Conservation (phyloP, 2,797 vertebrate species). For the Alectoris magna region DNA sequence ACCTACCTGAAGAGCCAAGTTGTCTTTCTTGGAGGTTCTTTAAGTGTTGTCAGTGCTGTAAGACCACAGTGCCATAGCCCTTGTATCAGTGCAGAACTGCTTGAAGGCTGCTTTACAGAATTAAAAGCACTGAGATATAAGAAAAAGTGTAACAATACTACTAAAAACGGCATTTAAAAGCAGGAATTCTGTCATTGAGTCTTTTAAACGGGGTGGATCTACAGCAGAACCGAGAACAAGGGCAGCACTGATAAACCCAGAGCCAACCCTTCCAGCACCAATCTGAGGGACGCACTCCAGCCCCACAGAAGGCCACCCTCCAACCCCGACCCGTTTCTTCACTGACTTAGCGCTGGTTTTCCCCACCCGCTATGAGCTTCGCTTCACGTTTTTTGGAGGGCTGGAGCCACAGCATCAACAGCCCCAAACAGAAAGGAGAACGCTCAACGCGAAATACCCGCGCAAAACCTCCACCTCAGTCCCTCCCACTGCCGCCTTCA, state of each 20-base stretch:
- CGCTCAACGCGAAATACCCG: too few species aligned
- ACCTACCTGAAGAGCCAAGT: background rate
- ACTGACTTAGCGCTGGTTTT: too few species aligned
- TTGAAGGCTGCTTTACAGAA: rapidly evolving
- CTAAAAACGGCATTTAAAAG: conserved; percentile 51
- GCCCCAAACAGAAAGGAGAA: too few species aligned
- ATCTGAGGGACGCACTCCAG: background rate
- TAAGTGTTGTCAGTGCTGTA: rapidly evolving
- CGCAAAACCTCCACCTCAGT: rapidly evolving
- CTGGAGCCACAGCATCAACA: background rate
- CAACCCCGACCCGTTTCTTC: background rate
- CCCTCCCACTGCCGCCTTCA: background rate
- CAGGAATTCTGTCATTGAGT: conserved; percentile 68
- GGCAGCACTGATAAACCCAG: background rate
- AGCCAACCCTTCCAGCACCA: background rate
- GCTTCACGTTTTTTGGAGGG: background rate
- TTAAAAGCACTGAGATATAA: background rate
- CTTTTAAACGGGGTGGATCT: conserved; percentile 29
- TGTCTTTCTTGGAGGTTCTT: background rate
- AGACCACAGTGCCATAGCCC: rapidly evolving
- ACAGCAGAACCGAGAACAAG: background rate
- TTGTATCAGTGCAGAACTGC: rapidly evolving
- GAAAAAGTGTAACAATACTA: background rate
- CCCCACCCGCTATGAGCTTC: background rate
- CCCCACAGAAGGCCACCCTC: background rate